Conservation (phyloP, 2,113 vertebrate genomes). For the Clarias magur region DNA sequence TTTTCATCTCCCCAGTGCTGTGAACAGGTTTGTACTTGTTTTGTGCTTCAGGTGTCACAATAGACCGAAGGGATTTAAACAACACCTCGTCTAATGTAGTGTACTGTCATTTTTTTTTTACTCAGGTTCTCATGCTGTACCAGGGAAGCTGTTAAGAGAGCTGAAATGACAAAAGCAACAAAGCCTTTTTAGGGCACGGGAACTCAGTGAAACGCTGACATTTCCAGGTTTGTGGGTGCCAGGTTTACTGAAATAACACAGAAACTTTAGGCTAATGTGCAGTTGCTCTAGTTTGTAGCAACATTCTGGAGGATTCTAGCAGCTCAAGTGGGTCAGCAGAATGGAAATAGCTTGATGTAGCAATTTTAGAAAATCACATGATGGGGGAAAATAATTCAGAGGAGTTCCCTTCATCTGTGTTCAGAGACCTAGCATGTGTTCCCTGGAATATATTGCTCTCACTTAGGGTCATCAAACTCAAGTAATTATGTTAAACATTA, state of each 20-base stretch:
- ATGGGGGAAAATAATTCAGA: neutral
- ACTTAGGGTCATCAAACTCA: neutral
- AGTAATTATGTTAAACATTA: neutral
- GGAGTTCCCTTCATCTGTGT: neutral
- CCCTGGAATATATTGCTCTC: neutral
- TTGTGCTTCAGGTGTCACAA: neutral
- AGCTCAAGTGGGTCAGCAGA: conserved; percentile 31
- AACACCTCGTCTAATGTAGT: conserved; percentile 11
- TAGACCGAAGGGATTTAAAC: neutral
- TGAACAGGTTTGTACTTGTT: conserved; percentile 18
- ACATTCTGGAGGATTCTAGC: conserved; percentile 26
- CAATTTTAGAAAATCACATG: conserved; percentile 23
- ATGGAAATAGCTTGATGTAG: conserved; percentile 22
- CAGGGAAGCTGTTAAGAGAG: conserved; percentile 3
- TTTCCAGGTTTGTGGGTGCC: conserved; percentile 6
- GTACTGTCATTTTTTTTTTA: neutral
- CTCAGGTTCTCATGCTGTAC: neutral
- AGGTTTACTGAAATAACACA: conserved; percentile 21
- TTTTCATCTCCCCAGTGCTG: neutral
- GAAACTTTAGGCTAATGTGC: neutral
- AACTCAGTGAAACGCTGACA: conserved; percentile 23
- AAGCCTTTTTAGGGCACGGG: neutral
- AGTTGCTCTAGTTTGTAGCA: conserved; percentile 1
- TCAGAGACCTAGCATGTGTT: neutral
- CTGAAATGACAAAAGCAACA: conserved; percentile 3